Conservation (phyloP, 2,113 vertebrate species). For the Vanacampus margaritifer region DNA sequence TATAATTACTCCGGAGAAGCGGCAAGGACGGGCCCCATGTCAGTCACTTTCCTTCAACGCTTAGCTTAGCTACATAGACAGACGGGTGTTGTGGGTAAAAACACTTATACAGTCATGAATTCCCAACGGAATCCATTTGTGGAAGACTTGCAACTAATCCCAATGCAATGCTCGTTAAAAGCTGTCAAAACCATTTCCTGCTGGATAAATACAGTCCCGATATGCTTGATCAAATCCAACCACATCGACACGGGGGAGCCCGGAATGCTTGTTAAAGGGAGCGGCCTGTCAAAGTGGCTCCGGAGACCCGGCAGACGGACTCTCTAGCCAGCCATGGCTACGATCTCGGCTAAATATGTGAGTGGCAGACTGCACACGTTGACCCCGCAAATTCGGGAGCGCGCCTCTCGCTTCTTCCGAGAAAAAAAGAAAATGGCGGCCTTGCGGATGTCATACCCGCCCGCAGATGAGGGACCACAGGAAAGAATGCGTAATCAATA, state of each 20-base stretch:
- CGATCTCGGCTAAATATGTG: constrained; percentile 20
- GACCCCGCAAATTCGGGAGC: constrained; percentile 25
- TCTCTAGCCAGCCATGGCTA: constrained; percentile 27
- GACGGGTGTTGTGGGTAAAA: background rate
- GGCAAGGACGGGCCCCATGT: background rate
- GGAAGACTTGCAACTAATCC: constrained; percentile 40
- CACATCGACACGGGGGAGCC: constrained; percentile 34
- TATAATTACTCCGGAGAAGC: constrained; percentile 20
- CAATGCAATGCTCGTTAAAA: constrained; percentile 57
- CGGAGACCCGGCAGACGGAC: constrained; percentile 55
- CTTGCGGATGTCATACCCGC: constrained; percentile 43
- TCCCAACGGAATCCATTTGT: constrained; percentile 44
- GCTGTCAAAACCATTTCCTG: constrained; percentile 54
- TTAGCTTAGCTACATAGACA: background rate
- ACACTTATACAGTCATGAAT: constrained; percentile 21
- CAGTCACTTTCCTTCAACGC: constrained; percentile 1
- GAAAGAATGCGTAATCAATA: constrained; percentile 45
- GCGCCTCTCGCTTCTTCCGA: constrained; percentile 26
- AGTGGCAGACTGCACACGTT: constrained; percentile 25
- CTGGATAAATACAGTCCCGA: constrained; percentile 39
- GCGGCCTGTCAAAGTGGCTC: constrained; percentile 54
- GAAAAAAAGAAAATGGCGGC: background rate
- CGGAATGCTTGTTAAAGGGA: constrained; percentile 55
- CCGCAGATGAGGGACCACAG: constrained; percentile 17
- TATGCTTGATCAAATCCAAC: constrained; percentile 48